A percentile compares a stretch with the other conserved stretches of the same genome.
Conservation (phyloP, 2,797 vertebrate species). For the Spondyliosoma cantharus region DNA sequence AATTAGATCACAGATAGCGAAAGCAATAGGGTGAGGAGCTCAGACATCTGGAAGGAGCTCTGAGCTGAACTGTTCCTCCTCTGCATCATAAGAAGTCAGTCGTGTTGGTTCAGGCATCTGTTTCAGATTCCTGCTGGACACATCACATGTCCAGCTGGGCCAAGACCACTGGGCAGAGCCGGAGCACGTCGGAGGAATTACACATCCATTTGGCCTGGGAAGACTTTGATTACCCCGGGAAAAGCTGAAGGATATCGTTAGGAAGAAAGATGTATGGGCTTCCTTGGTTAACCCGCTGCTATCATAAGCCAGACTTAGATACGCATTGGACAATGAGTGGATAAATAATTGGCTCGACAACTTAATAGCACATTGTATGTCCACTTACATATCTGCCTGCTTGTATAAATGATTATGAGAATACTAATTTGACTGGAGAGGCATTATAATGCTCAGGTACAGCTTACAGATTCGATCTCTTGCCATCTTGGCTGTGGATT, state of each 20-base stretch:
- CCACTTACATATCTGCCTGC: conserved; percentile 12
- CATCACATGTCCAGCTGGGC: neutral
- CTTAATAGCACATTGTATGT: neutral
- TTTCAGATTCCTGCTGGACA: neutral
- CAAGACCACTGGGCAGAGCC: neutral
- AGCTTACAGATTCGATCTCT: conserved; percentile 14
- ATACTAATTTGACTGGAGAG: conserved; percentile 22
- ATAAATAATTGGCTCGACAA: conserved; percentile 6
- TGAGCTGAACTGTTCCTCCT: neutral
- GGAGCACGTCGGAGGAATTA: neutral
- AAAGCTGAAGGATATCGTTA: neutral
- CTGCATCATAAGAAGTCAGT: neutral
- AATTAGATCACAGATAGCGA: neutral
- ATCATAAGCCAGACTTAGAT: neutral
- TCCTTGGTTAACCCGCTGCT: neutral
- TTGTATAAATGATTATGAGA: conserved; percentile 28
- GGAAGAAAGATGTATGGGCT: neutral
- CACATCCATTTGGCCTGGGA: neutral
- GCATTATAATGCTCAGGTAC: conserved; percentile 16
- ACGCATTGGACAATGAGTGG: neutral
- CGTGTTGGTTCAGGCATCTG: neutral
- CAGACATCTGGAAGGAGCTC: neutral
- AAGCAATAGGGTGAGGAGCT: neutral
- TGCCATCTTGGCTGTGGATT: conserved; percentile 25
- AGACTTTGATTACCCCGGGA: neutral